Conservation (phyloP, 1,140 invertebrate species). For the Luehdorfia chinensis region DNA sequence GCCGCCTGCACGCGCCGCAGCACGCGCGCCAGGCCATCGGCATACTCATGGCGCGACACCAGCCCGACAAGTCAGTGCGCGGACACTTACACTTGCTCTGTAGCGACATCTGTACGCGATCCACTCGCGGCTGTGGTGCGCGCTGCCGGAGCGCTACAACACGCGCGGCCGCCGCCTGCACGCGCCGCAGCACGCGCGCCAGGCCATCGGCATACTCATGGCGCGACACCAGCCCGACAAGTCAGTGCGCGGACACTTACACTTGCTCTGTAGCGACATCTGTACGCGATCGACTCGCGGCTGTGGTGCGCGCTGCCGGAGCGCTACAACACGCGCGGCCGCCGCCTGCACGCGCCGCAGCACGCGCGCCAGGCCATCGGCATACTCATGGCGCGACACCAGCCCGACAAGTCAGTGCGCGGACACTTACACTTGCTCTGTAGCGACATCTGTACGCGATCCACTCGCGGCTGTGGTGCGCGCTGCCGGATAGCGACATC, state of each 20-base stretch:
- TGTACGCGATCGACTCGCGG: conserved; percentile 92
- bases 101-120: conserved; percentile 93
- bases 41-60: conserved; percentile 85
- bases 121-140: conserved; percentile 91
- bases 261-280: too few species aligned
- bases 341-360: conserved; percentile 95
- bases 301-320: conserved; percentile 96
- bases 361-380: conserved; percentile 92
- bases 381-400: conserved; percentile 85
- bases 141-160: conserved; percentile 97
- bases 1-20: conserved; percentile 95
- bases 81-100: too few species aligned
- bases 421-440: too few species aligned
- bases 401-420: conserved; percentile 27
- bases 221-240: conserved; percentile 39
- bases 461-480: conserved; percentile 91
- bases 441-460: conserved; percentile 93
- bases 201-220: conserved; percentile 95
- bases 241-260: too few species aligned
- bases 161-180: conserved; percentile 94
- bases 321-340: conserved; percentile 95
- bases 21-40: conserved; percentile 92
- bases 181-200: conserved; percentile 91
- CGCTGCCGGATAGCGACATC: conserved; percentile 97
- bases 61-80: conserved; percentile 27